A percentile compares a stretch with the other conserved stretches of the same genome.
Evolutionary conservation across 2,888 invertebrate species (phyloP).

Genomic region (Nemurella pictetii): DNA sequence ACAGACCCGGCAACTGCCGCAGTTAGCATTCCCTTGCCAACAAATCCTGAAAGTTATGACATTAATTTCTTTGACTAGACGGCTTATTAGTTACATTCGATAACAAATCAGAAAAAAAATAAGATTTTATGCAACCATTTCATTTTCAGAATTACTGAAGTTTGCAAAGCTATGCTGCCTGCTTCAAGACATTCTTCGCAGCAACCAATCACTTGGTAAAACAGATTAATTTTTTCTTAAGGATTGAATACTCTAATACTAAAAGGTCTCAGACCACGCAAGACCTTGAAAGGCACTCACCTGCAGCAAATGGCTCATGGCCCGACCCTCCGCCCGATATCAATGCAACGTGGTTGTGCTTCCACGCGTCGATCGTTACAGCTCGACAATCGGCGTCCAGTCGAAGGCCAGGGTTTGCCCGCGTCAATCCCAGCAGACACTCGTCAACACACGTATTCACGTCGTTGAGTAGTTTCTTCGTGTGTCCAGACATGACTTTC

Average conservation of each 20-base stretch:
- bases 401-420: conserved; percentile 56
- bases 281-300: conserved; percentile 48
- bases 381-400: conserved; percentile 59
- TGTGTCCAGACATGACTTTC: conserved; percentile 44
- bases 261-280: no score
- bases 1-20: conserved; percentile 75
- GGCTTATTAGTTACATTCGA: no score
- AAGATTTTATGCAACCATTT: no score
- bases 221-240: no score
- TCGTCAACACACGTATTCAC: conserved; percentile 59
- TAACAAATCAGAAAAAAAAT: no score
- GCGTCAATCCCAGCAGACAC: conserved; percentile 60
- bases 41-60: conserved; percentile 73
- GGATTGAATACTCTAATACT: no score
- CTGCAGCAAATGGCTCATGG: conserved; percentile 70
- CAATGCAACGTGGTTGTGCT: conserved; percentile 58
- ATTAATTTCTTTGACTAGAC: no score
- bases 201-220: no score
- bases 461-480: conserved; percentile 54
- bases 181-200: no score
- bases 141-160: no score
- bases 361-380: conserved; percentile 50
- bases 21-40: conserved; percentile 79
- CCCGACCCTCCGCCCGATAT: conserved; percentile 83
- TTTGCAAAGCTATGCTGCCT: no score